These are phyloP conservation scores for Popillia japonica DNA, from an alignment of 1,140 invertebrate species.

Conservation along the genomic window DNA sequence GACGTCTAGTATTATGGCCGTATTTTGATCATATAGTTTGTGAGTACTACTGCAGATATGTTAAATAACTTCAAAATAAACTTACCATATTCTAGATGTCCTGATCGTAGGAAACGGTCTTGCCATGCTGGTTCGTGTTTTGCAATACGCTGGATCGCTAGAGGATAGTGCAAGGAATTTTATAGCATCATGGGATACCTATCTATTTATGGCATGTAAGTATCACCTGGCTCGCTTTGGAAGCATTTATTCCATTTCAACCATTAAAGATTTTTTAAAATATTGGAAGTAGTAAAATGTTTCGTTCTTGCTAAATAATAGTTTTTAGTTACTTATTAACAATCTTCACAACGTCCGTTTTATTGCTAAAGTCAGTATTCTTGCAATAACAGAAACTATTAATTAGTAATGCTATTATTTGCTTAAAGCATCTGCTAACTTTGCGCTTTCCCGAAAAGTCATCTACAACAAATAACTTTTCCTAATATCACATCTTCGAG, in stretches of 20 bases:
- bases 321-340: no score
- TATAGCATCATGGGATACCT: slow-evolving; percentile 78
- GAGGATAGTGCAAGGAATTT: slow-evolving; percentile 69
- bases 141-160: slow-evolving; percentile 62
- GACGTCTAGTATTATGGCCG: slow-evolving; percentile 71
- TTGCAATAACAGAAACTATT: no score
- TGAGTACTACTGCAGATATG: slow-evolving; percentile 61
- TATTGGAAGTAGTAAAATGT: no score
- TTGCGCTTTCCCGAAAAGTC: no score
- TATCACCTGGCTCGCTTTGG: slow-evolving; percentile 45
- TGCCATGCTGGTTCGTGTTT: slow-evolving; percentile 70
- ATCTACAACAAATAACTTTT: no score
- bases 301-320: no score
- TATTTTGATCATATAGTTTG: slow-evolving; percentile 79
- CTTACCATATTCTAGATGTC: slow-evolving; percentile 63
- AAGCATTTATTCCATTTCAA: slow-evolving; percentile 11
- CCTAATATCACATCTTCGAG: no score
- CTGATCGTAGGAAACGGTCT: slow-evolving; percentile 75
- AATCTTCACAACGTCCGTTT: no score
- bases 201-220: slow-evolving; percentile 75
- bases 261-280: background rate
- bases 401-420: no score
- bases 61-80: background rate
- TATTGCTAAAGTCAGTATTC: no score
- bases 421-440: no score